Conservation (phyloP, 2,888 invertebrate genomes). For the Tipula helvola region DNA sequence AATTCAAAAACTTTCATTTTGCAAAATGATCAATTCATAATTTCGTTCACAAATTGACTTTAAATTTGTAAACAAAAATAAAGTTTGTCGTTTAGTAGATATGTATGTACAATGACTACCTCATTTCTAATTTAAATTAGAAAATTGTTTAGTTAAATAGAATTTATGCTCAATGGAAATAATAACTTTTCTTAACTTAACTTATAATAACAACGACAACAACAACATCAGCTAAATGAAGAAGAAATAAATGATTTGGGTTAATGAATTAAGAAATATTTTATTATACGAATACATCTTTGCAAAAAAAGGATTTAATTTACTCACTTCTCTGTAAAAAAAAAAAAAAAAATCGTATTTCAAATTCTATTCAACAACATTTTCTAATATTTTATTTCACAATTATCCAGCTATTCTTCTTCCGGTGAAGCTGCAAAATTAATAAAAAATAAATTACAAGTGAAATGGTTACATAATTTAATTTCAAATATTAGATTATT, state of each 20-base stretch:
- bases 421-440: neutral
- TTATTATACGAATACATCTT: neutral
- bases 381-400: neutral
- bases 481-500: neutral
- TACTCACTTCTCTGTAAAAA: neutral
- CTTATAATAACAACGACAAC: neutral
- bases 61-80: neutral
- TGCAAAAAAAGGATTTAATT: neutral
- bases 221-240: neutral
- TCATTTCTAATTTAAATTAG: neutral
- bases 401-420: neutral
- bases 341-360: too few species aligned
- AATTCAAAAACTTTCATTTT: neutral
- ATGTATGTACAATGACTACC: neutral
- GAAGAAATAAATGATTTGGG: neutral
- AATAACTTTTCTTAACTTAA: neutral
- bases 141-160: neutral
- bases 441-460: neutral
- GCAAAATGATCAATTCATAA: neutral
- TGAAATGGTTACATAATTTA: neutral
- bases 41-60: neutral
- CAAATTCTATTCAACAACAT: neutral
- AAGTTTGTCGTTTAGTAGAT: neutral
- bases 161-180: neutral
- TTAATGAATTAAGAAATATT: neutral